Percentiles rank a stretch among this genome's conserved stretches.
These are phyloP conservation scores for Lepidurus apus DNA, from an alignment of 1,140 invertebrate species.

Conservation along the genomic window DNA sequence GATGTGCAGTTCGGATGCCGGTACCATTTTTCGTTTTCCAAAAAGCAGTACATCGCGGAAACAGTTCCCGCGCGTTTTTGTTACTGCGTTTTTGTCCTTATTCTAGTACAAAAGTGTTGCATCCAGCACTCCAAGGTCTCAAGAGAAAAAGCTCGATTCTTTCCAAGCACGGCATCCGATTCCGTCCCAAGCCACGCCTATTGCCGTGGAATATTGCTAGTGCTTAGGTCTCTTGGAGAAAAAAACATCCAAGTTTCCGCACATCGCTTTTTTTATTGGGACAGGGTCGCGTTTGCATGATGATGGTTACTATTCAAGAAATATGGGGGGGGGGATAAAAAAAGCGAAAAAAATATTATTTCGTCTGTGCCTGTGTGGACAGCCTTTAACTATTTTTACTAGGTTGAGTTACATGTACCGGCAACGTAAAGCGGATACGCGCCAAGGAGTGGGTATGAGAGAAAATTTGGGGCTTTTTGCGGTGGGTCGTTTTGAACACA, in stretches of 20 bases:
- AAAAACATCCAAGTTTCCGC: neutral
- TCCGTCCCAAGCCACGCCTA: neutral
- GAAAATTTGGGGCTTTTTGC: too few relatives aligned
- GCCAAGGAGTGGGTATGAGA: too few relatives aligned
- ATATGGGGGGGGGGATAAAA: too few relatives aligned
- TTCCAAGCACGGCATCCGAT: neutral
- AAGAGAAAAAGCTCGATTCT: constrained; percentile 4
- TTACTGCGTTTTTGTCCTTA: neutral
- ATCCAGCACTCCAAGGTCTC: constrained; percentile 2
- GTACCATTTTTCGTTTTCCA: neutral
- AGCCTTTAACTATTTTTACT: too few relatives aligned
- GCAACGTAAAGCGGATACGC: too few relatives aligned
- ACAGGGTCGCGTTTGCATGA: neutral
- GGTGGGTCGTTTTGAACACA: too few relatives aligned
- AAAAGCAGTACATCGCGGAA: neutral
- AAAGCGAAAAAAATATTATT: too few relatives aligned
- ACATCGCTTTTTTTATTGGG: neutral
- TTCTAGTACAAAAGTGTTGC: constrained; percentile 10
- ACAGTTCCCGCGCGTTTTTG: neutral
- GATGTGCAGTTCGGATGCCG: neutral
- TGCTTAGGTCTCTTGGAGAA: neutral
- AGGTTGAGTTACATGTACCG: too few relatives aligned
- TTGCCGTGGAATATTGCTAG: neutral
- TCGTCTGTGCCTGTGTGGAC: too few relatives aligned
- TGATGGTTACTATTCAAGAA: neutral